Percentiles rank a stretch among this genome's conserved stretches.
phyloP scores from a whole-genome alignment of 2,888 invertebrate genomes.

The Ischnura elegans region DNA sequence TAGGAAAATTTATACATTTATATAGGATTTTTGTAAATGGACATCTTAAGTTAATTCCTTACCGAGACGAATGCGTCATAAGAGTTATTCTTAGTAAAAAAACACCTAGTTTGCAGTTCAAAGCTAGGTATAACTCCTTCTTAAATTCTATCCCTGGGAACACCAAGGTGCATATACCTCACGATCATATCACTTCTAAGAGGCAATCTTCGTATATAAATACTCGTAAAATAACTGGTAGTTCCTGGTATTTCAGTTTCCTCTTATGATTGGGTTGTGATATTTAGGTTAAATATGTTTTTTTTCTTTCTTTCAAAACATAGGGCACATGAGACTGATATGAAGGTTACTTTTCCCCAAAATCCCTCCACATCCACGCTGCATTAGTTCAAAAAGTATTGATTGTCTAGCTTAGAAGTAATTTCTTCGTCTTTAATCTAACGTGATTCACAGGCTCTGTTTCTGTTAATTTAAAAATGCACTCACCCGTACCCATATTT shows the following conservation, averaged over 20 bases:
- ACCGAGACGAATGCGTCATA: background rate
- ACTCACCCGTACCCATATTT: too few species aligned
- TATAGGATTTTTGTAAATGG: conserved; percentile 12
- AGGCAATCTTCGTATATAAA: background rate
- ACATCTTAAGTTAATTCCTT: background rate
- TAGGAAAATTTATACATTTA: conserved; percentile 38
- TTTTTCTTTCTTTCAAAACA: background rate
- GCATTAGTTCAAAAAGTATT: too few species aligned
- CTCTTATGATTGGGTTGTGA: background rate
- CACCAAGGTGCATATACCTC: background rate
- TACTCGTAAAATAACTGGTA: background rate
- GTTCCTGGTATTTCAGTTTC: background rate
- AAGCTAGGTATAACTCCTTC: background rate
- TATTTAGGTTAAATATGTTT: background rate
- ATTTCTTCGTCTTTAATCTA: too few species aligned
- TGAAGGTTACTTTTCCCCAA: background rate
- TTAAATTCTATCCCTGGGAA: background rate
- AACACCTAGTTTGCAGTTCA: background rate
- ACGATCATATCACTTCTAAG: background rate
- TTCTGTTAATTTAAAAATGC: too few species aligned
- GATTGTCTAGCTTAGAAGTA: too few species aligned
- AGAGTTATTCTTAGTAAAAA: background rate
- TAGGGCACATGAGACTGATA: background rate
- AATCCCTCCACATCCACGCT: background rate
- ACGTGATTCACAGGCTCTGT: too few species aligned